Percentiles rank a stretch among this genome's conserved stretches.
Evolutionary conservation across 1,140 invertebrate genomes (phyloP).

Genomic region (Ylistrum balloti): DNA sequence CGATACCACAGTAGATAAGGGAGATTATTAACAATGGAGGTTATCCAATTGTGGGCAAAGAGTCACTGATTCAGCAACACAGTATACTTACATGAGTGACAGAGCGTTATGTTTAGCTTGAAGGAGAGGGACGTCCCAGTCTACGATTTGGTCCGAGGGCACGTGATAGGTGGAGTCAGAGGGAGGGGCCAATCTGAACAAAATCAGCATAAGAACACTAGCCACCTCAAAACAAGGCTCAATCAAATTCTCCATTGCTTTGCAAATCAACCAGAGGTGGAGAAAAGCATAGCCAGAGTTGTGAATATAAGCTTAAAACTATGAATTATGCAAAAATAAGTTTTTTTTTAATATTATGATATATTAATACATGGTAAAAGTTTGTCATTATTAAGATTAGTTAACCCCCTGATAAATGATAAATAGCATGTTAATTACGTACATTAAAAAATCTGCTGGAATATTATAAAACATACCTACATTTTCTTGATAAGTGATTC

Average conservation of each 20-base stretch:
- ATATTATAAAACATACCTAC: too few species aligned
- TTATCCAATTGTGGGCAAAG: not conserved
- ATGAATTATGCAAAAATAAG: too few species aligned
- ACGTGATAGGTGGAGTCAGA: constrained; percentile 43
- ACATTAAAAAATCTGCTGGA: too few species aligned
- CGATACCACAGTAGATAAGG: not conserved
- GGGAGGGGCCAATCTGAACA: constrained; percentile 1
- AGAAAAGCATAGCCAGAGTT: not conserved
- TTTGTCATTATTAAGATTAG: too few species aligned
- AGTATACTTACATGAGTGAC: constrained; percentile 22
- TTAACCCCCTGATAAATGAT: too few species aligned
- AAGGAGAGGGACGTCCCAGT: constrained; percentile 47
- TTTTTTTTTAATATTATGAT: too few species aligned
- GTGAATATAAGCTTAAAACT: not conserved
- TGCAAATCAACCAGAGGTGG: not conserved
- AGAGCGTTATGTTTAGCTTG: constrained; percentile 41
- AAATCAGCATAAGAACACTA: constrained; percentile 8
- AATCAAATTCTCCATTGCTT: not conserved
- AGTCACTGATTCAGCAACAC: not conserved
- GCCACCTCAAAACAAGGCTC: not conserved
- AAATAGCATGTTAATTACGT: too few species aligned
- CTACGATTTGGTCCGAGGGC: constrained; percentile 48
- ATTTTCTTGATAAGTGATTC: too few species aligned
- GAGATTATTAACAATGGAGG: not conserved
- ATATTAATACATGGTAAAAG: too few species aligned